These are phyloP conservation scores for Actias luna DNA, from an alignment of 2,888 invertebrate genomes.

Conservation along the genomic window DNA sequence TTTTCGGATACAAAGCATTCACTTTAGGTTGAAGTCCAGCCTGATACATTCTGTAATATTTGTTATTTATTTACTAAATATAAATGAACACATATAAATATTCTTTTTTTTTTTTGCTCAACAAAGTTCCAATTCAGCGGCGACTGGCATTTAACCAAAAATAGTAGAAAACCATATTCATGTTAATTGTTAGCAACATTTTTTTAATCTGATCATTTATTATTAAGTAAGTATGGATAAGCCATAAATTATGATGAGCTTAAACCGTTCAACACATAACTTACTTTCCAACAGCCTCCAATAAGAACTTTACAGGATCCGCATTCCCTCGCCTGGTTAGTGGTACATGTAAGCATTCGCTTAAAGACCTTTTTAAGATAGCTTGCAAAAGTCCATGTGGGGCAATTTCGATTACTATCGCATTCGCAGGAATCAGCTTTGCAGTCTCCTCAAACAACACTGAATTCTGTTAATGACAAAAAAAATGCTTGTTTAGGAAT, in stretches of 20 bases:
- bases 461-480: constrained; percentile 55
- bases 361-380: constrained; percentile 87
- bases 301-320: constrained; percentile 77
- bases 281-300: constrained; percentile 82
- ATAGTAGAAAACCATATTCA: no score
- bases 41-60: constrained; percentile 83
- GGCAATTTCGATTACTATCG: constrained; percentile 90
- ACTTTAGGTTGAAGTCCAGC: constrained; percentile 86
- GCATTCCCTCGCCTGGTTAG: constrained; percentile 83
- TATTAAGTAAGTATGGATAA: background rate
- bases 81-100: background rate
- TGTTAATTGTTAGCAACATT: no score
- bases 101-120: no score
- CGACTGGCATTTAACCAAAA: background rate
- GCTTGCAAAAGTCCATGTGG: constrained; percentile 93
- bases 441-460: constrained; percentile 90
- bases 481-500: background rate
- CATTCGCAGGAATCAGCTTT: constrained; percentile 86
- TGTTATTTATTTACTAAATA: background rate
- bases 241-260: background rate
- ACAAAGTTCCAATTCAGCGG: no score
- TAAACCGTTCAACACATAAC: constrained; percentile 11
- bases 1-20: constrained; percentile 85
- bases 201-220: background rate
- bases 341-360: constrained; percentile 84